Evolutionary conservation across 2,113 vertebrate species (phyloP).

Genomic region (Pluvianellus socialis): DNA sequence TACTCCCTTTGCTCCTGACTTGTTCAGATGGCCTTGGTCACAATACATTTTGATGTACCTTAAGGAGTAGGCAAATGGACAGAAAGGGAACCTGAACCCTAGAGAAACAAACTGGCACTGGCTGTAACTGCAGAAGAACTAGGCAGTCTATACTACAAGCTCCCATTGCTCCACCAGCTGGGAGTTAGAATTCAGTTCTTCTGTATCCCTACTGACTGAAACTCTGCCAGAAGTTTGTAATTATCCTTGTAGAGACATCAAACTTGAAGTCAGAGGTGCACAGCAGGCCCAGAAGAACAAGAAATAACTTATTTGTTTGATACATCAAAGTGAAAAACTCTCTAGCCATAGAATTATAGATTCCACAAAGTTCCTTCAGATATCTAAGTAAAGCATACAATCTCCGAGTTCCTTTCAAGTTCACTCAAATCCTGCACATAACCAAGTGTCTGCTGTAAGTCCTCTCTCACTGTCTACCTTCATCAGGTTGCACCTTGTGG

Average conservation of each 20-base stretch:
- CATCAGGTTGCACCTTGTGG: background rate
- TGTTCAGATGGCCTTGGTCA: background rate
- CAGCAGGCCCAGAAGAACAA: background rate
- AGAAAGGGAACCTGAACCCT: background rate
- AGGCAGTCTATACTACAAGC: background rate
- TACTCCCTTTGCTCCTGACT: background rate
- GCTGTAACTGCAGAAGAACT: background rate
- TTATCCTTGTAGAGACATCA: background rate
- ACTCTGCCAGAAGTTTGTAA: background rate
- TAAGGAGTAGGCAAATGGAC: background rate
- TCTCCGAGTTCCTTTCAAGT: background rate
- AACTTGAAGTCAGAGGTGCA: background rate
- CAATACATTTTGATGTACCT: background rate
- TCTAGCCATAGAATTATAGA: background rate
- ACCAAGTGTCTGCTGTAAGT: background rate
- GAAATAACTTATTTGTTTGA: background rate
- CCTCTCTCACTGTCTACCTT: background rate
- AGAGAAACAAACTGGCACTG: background rate
- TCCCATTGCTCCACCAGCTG: background rate
- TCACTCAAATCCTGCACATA: background rate
- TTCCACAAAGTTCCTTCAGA: background rate
- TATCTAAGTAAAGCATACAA: background rate
- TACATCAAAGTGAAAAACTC: background rate
- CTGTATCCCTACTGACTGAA: background rate
- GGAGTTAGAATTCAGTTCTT: background rate